phyloP scores from a whole-genome alignment of 2,113 vertebrate species.

The Petrocephalus microphthalmus region DNA sequence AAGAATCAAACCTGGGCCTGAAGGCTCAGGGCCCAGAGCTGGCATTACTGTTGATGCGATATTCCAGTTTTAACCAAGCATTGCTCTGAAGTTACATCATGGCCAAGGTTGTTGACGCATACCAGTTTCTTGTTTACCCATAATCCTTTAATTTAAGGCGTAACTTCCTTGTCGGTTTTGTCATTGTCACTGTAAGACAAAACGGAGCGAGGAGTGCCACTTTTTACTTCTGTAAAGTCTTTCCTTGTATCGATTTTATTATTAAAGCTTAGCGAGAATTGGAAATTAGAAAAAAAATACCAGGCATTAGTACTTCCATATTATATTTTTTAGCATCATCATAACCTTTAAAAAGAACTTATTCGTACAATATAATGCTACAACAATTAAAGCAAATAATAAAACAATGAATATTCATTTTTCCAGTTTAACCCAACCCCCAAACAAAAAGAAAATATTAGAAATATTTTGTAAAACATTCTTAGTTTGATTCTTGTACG shows the following conservation, averaged over 20 bases:
- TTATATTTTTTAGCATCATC: neutral
- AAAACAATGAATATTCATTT: neutral
- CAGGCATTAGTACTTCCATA: neutral
- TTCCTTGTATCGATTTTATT: neutral
- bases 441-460: neutral
- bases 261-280: neutral
- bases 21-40: neutral
- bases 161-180: neutral
- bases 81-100: neutral
- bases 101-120: neutral
- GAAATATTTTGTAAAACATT: neutral
- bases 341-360: neutral
- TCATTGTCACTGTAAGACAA: neutral
- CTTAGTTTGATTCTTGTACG: neutral
- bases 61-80: neutral
- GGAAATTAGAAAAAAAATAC: neutral
- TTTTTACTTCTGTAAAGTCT: neutral
- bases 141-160: conserved; percentile 13
- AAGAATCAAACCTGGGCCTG: neutral
- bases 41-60: neutral
- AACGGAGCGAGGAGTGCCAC: neutral
- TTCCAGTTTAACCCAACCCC: neutral
- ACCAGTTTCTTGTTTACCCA: neutral
- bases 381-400: neutral
- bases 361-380: neutral